Evolutionary conservation across 2,113 vertebrate genomes (phyloP), one percentile per base, ranked within the genome.

Genomic region (Misgurnus mizolepis): DNA sequence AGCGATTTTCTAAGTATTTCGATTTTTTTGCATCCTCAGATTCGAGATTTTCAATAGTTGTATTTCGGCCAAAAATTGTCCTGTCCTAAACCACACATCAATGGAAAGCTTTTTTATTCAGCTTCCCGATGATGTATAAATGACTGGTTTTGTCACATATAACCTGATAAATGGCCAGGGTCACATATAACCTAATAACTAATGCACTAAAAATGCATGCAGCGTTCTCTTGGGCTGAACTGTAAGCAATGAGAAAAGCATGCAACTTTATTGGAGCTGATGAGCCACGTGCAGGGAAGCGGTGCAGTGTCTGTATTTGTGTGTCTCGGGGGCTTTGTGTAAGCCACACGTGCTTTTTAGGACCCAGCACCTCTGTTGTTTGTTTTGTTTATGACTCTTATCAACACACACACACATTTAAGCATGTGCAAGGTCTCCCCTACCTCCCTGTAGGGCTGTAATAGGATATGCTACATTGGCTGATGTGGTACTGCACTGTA

Each of bases 281-380:
- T 7, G 18, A 64, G 67, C 64, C 49, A 69, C 34, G 56, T 61
- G 74, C 40, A 70, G n/a, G 55, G 12, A 41, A 76, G 67, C 43
- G 47, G 60, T 58, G 65, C 3, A 49, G 61, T 68, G 43, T 22
- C 12, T 3, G 8, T 61, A 12, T 49, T 12, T 7, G 34, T 3
- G 17, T 3, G 17, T 67, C 27, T 75, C 12, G 0, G 10, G 7
- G 39, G 64, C 56, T n/a, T 62, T 69, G 18, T 67, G 65, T 64
- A 45, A 73, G 50, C 62, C 58, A 64, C 43, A 64, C 50, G 34
- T 76, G 60, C 43, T 18, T 58, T 58, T 18, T 67, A 34, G 27
- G 27, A 62, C 76, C 43, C 39, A 47, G 15, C 58, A 69, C 47
- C 49, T 72, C 69, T 78, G 67, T 14, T 58, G 60, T 78, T 77